Evolutionary conservation across 2,113 vertebrate species (phyloP).

Genomic region (Cichladusa arquata): DNA sequence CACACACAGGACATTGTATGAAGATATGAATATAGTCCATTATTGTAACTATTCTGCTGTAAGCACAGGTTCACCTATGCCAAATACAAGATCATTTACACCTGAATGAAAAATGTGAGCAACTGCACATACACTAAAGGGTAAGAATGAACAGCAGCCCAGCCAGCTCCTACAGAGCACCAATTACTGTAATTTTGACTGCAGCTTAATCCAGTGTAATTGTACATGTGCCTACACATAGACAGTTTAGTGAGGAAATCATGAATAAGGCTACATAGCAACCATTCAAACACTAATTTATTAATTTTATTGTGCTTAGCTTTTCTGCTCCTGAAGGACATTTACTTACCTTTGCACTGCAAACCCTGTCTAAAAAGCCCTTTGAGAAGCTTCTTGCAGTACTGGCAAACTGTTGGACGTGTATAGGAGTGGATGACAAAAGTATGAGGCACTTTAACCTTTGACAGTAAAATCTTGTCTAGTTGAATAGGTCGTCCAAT

Average conservation of each 20-base stretch:
- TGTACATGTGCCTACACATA: background rate
- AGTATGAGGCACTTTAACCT: constrained; percentile 97
- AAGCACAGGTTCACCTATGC: background rate
- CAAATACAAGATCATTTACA: background rate
- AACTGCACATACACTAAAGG: background rate
- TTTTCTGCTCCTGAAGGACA: background rate
- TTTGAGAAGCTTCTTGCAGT: constrained; percentile 94
- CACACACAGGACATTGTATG: background rate
- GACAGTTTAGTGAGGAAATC: background rate
- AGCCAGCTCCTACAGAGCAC: background rate
- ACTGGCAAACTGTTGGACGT: constrained; percentile 93
- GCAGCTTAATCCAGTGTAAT: background rate
- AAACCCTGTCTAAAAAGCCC: constrained; percentile 83
- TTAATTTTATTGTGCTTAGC: background rate
- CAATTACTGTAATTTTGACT: background rate
- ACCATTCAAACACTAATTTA: background rate
- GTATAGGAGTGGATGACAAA: constrained; percentile 98
- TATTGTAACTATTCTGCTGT: background rate
- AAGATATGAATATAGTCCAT: background rate
- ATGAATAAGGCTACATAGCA: background rate
- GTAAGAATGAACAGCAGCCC: background rate
- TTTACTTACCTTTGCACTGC: constrained; percentile 81
- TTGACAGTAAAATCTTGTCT: constrained; percentile 92
- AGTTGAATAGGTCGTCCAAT: constrained; percentile 91
- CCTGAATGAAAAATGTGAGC: background rate